Percentiles rank a stretch among this genome's conserved stretches.
These are phyloP conservation scores for Takifugu ocellatus DNA, from an alignment of 2,797 vertebrate genomes.

Conservation along the genomic window DNA sequence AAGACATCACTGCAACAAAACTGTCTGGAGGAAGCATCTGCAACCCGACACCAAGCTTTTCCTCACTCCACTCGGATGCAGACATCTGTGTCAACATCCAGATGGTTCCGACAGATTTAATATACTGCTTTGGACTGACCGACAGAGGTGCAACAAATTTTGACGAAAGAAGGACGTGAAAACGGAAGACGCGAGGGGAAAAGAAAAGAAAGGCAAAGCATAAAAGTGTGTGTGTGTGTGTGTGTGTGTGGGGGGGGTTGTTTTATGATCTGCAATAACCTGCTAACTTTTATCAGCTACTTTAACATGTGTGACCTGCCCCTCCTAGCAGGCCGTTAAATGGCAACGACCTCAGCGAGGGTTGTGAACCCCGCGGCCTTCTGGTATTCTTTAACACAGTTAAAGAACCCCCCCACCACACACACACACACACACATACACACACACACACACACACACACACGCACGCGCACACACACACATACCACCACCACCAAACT, in stretches of 20 bases:
- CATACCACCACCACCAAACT: slow-evolving; percentile 1
- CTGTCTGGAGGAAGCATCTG: slow-evolving; percentile 7
- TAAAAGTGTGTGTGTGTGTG: slow-evolving; percentile 1
- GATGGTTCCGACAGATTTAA: slow-evolving; percentile 1
- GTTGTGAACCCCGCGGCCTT: slow-evolving; percentile 27
- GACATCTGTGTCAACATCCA: not conserved
- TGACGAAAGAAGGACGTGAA: slow-evolving; percentile 9
- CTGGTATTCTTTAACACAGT: slow-evolving; percentile 29
- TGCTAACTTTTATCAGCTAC: slow-evolving; percentile 70
- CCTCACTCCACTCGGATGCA: slow-evolving; percentile 2
- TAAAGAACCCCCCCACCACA: slow-evolving; percentile 15
- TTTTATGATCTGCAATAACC: slow-evolving; percentile 77
- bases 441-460: no score
- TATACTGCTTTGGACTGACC: slow-evolving; percentile 13
- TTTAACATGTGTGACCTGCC: slow-evolving; percentile 63
- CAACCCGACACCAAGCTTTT: not conserved
- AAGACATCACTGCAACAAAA: slow-evolving; percentile 23
- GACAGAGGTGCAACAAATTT: slow-evolving; percentile 23
- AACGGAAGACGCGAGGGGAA: slow-evolving; percentile 6
- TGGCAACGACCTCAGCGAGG: slow-evolving; percentile 50
- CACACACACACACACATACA: no score
- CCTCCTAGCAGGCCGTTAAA: slow-evolving; percentile 65
- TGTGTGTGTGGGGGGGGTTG: slow-evolving; percentile 11
- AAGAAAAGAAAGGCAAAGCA: slow-evolving; percentile 12
- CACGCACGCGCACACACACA: no score